Evolutionary conservation across 2,888 invertebrate genomes (phyloP).

Genomic region (Scaptomyza tumidula): DNA sequence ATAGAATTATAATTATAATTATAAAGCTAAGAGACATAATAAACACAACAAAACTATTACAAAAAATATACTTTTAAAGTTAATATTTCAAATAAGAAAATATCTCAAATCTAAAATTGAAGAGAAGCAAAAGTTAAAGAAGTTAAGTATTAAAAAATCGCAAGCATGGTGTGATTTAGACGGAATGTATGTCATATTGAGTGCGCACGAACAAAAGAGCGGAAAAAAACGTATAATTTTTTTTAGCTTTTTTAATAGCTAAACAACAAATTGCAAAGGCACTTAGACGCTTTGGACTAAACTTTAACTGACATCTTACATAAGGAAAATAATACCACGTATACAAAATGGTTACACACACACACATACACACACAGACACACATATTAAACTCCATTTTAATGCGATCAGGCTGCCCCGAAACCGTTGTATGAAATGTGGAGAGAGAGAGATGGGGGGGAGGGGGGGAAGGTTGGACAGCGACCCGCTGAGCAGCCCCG

Average conservation of each 20-base stretch:
- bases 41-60: no score
- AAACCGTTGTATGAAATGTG: neutral
- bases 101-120: neutral
- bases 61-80: no score
- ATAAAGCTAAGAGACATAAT: no score
- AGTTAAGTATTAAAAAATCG: neutral
- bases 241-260: slow-evolving; percentile 57
- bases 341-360: slow-evolving; percentile 25
- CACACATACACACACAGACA: slow-evolving; percentile 17
- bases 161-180: neutral
- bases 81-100: neutral
- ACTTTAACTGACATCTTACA: slow-evolving; percentile 72
- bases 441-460: neutral
- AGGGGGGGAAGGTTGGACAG: slow-evolving; percentile 9
- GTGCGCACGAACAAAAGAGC: slow-evolving; percentile 72
- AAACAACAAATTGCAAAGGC: slow-evolving; percentile 71
- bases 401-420: slow-evolving; percentile 36
- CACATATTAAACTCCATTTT: slow-evolving; percentile 42
- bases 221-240: slow-evolving; percentile 36
- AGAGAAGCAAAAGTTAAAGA: neutral
- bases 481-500: slow-evolving; percentile 70
- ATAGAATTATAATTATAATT: neutral
- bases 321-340: slow-evolving; percentile 59
- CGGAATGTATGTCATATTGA: slow-evolving; percentile 65
- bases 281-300: slow-evolving; percentile 48